phyloP scores from a whole-genome alignment of 2,888 invertebrate genomes.

The Leucophenga montana region DNA sequence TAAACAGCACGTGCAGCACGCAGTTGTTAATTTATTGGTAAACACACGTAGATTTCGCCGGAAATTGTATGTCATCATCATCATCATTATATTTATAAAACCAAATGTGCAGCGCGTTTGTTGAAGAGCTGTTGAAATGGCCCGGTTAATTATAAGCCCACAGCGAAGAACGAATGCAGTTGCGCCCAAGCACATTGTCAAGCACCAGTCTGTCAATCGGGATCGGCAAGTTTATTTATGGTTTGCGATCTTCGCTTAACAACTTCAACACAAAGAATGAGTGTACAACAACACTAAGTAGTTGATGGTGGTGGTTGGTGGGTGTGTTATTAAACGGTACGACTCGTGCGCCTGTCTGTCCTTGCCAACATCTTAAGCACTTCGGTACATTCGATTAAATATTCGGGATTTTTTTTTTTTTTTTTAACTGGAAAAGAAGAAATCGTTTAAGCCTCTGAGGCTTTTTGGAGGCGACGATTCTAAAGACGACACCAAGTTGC shows the following conservation, averaged over 20 bases:
- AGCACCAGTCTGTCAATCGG: conserved; percentile 11
- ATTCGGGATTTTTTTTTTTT: conserved; percentile 42
- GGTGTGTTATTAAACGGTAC: conserved; percentile 15
- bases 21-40: no score
- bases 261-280: conserved; percentile 4
- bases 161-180: neutral
- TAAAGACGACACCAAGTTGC: neutral
- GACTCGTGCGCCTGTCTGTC: conserved; percentile 18
- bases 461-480: conserved; percentile 24
- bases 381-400: conserved; percentile 25
- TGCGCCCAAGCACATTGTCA: neutral
- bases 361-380: conserved; percentile 1
- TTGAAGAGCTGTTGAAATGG: neutral
- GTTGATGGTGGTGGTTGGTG: conserved; percentile 30
- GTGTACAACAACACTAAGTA: neutral
- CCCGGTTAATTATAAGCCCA: neutral
- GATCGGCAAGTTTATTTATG: neutral
- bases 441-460: conserved; percentile 62
- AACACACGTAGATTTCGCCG: conserved; percentile 7
- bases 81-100: conserved; percentile 1
- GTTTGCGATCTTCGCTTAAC: neutral
- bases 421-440: conserved; percentile 64
- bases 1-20: neutral
- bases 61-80: neutral
- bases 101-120: neutral